Base-by-base conservation (phyloP, 35 echinoderm and acorn worm genomes). In the Patiria miniata region DNA sequence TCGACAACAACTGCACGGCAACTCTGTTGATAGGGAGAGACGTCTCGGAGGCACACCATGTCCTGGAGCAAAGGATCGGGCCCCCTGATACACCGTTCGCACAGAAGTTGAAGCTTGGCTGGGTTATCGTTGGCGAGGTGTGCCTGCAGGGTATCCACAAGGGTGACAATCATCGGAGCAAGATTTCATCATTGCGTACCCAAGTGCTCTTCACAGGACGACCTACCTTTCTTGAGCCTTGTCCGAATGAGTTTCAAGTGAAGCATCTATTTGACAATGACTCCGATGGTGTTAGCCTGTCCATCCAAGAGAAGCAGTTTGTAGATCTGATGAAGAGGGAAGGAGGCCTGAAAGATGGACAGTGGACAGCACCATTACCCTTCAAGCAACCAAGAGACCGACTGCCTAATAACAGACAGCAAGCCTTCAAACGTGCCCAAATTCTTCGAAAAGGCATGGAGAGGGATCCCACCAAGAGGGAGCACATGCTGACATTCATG, bases 1-100 rank as follows among this genome's bases (percentile, higher is more conserved):
- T 39, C n/a, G 84, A 86, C 69, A 26, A 86, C 2, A 36, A 77
- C 32, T 86, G 84, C 61, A 73, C 59, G 16, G 65, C 65, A 68
- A 86, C 84, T 9, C 84, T 69, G 26, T 77, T 86, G 65, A 77
- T 77, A 86, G 84, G 84, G 39, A 86, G 84, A 32, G 84, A 86
- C 17, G 29, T 86, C 4, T 12, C 12, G 12, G 42, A 47, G 42
- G 42, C 42, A 47, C 12, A 47, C 42, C 42, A 47, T 12, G 42
- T 47, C 42, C 42, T 47, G 42, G 42, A 47, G 12, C 42, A 47
- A 47, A 47, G 42, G 42, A 47, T 47, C 42, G 42, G 42, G 42
- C 12, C 42, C 42, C 42, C 12, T 47, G 42, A 12, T 47, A 12
- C 42, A 47, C 42, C 42, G 12, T 47, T 47, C 12, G 42, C 42